Percentiles rank a stretch among this genome's conserved stretches.
Evolutionary conservation across 2,113 vertebrate genomes (phyloP).

Genomic region (Siphamia tubifer): DNA sequence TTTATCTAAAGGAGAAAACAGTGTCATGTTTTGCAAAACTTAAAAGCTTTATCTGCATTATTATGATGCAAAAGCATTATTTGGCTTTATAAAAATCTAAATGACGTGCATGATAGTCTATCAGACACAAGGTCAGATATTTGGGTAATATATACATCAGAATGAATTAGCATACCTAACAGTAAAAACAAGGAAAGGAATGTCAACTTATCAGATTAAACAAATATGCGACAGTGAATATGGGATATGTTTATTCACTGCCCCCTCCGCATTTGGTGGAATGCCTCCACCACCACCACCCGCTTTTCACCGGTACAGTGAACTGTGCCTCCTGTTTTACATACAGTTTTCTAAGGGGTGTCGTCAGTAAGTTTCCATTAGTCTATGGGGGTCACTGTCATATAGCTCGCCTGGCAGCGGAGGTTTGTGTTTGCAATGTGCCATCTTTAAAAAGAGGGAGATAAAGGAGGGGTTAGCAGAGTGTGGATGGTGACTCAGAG

Average conservation of each 20-base stretch:
- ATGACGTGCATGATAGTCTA: background rate
- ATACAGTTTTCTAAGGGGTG: slow-evolving; percentile 15
- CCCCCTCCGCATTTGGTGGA: background rate
- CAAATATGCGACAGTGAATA: background rate
- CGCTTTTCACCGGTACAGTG: slow-evolving; percentile 3
- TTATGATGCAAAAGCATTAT: too few relatives aligned
- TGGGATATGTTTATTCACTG: too few relatives aligned
- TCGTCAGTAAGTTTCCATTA: slow-evolving; percentile 42
- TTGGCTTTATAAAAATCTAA: background rate
- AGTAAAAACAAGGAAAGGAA: too few relatives aligned
- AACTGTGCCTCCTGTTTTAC: slow-evolving; percentile 23
- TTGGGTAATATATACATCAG: too few relatives aligned
- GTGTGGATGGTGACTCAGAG: slow-evolving; percentile 64
- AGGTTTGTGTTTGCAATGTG: slow-evolving; percentile 28
- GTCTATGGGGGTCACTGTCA: slow-evolving; percentile 39
- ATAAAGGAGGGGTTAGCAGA: slow-evolving; percentile 44
- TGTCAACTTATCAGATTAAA: background rate
- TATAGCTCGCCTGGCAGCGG: slow-evolving; percentile 37
- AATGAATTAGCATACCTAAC: too few relatives aligned
- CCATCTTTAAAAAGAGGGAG: slow-evolving; percentile 18
- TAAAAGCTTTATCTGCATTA: background rate
- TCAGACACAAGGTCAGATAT: background rate
- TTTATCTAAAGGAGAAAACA: background rate
- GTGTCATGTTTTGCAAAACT: background rate
- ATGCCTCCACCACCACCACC: slow-evolving; percentile 7